Evolutionary conservation across 2,888 invertebrate species (phyloP), one percentile per base, ranked within the genome.

Genomic region (Platynereis dumerilii): DNA sequence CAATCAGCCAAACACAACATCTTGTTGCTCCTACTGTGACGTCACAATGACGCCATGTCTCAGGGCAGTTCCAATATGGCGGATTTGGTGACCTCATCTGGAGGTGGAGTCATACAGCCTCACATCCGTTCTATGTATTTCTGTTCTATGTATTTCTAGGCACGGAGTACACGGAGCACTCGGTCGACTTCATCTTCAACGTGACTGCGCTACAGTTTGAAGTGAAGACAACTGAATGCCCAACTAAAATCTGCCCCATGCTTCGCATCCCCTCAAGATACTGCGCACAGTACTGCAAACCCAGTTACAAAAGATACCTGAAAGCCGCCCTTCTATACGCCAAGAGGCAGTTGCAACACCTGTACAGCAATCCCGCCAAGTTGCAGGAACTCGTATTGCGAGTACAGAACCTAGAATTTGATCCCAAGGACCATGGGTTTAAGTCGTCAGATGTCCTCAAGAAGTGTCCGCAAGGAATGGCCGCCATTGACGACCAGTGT

Each of bases 351-450:
- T n/a, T 48, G 7, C 3, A 5, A 12, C 7, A 48, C 22, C 5
- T 48, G 3, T n/a, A 20, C 17, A n/a, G 17, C 5, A n/a, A 48
- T n/a, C 3, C 22, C n/a, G n/a, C 5, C n/a, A 48, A 48, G 22
- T 20, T n/a, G 17, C n/a, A 48, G 17, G 20, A 20, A 5, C n/a
- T 48, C 7, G 7, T 5, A 3, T 20, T 48, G 7, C 5, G 48
- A 12, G 48, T 22, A n/a, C 3, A n/a, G 3, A 48, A 48, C 48
- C n/a, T n/a, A 48, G n/a, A n/a, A 48, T 48, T 48, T 48, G 48
- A 5, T 20, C 48, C 48, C 3, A n/a, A 48, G n/a, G 20, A 48
- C 3, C 7, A 34, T 5, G 34, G 34, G 5, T 20, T 48, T 7
- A 20, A n/a, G 20, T 3, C 48, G 17, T 48, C 48, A 5, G 48